phyloP scores from a whole-genome alignment of 2,113 vertebrate genomes.

The Octodon degus region DNA sequence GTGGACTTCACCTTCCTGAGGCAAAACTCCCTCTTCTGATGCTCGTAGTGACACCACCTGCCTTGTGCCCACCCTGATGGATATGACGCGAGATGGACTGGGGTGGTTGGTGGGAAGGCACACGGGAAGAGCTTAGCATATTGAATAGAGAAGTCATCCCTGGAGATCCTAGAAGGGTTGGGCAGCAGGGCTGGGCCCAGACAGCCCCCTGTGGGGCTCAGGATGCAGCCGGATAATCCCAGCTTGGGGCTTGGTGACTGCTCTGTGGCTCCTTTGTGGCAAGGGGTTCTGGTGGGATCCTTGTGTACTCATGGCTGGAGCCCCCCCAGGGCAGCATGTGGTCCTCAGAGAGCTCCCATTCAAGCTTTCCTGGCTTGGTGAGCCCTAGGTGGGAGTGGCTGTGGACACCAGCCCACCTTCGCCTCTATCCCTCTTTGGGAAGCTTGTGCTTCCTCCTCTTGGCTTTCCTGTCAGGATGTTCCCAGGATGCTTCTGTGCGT shows the following conservation, averaged over 20 bases:
- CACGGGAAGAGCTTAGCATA: background rate
- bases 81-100: background rate
- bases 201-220: background rate
- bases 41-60: background rate
- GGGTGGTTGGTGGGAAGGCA: background rate
- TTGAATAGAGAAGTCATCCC: background rate
- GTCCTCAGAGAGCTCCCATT: background rate
- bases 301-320: background rate
- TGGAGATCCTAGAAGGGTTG: background rate
- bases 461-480: conserved; percentile 16
- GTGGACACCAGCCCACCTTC: background rate
- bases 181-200: background rate
- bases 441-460: background rate
- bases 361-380: background rate
- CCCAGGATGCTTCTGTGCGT: conserved; percentile 30
- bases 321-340: background rate
- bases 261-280: background rate
- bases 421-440: background rate
- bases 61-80: background rate
- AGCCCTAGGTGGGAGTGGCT: too few relatives aligned
- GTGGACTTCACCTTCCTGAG: background rate
- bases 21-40: background rate
- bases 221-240: background rate
- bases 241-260: background rate
- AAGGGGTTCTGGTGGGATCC: background rate